Evolutionary conservation across 2,113 vertebrate species (phyloP), one percentile per base, ranked within the genome.

Genomic region (Elephantulus edwardii): DNA sequence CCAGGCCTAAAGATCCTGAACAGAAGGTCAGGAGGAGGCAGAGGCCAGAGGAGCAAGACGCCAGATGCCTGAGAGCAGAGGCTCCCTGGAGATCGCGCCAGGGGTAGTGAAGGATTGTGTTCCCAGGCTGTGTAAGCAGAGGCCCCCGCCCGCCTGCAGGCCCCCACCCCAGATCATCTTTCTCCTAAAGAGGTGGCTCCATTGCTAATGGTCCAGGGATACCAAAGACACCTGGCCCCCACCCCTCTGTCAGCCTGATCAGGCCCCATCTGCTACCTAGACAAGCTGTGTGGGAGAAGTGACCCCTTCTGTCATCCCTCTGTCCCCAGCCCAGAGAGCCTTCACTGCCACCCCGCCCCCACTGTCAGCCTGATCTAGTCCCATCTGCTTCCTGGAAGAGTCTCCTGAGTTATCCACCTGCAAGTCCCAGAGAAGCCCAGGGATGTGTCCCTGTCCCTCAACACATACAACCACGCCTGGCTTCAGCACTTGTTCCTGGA

Each of bases 141-240:
- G n/a, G 14, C 86, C 93, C 86, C 62, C 2, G 77, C 84, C 81
- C 38, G 38, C 72, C 92, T 88, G 64, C 60, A 1, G 6, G 92
- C 28, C 91, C 94, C 89, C 50, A 66, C 33, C 66, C 58, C 1
- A 2, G 93, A 89, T 95, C 91, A 82, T 84, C 89, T 95, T 96
- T 95, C 95, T 75, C 74, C 84, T 84, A 44, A 88, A 80, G 74
- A 92, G 44, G 44, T 1, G 0, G 30, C 28, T 81, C 52, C 13
- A 44, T 17, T 5, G 38, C 70, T 72, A 24, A 28, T 42, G 13
- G 71, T 9, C 42, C 80, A 42, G 46, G 72, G 81, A 76, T 30
- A 38, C 62, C 7, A 60, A 86, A 91, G 86, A 83, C 12, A 88
- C 64, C 71, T 48, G 54, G 24, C 68, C 38, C 42, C 50, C 24